Evolutionary conservation across 1,140 invertebrate genomes (phyloP), one percentile per base, ranked within the genome.

Genomic region (Ctenoplectra terminalis): DNA sequence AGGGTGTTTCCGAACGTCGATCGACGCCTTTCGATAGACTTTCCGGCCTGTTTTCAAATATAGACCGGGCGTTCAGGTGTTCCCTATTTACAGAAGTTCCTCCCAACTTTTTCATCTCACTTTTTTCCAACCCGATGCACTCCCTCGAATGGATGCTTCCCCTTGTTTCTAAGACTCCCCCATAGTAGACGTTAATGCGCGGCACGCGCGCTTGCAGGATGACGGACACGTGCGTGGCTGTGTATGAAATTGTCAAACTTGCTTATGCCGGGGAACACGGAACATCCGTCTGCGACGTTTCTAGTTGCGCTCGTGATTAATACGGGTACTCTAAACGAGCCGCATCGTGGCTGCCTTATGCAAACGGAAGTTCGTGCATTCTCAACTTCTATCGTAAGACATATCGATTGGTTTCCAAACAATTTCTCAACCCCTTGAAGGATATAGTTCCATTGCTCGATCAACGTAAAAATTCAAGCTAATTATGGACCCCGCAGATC

Each of bases 241-340:
- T 61, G 67, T 61, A 79, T 20, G 54, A 61, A 46, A 72, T 79
- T 79, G 69, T 72, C 77, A 79, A 79, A 79, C 34, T 60, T 71
- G 29, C 52, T 78, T 61, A 26, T 11, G 1, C 13, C 34, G 29
- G 17, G 13, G 37, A 73, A 40, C 17, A 31, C 1, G 37, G 23
- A 43, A 34, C 60, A 84, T 43, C 61, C 66, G 54, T 50, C 34
- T 37, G 26, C 1, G 37, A n/a, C 9, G 34, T 58, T 46, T 67
- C 37, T 46, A 20, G 9, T 64, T 48, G 37, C 5, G 15, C 46
- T n/a, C 23, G 26, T 40, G 20, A 52, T 37, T 31, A 20, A 61
- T 73, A n/a, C 13, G 31, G 15, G 4, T 26, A n/a, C n/a, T 72
- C 13, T 15, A 0, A 52, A 20, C 6, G 11, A n/a, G n/a, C n/a